Evolutionary conservation across 2,797 vertebrate species (phyloP), one percentile per base, ranked within the genome.

Genomic region (Siniperca scherzeri): DNA sequence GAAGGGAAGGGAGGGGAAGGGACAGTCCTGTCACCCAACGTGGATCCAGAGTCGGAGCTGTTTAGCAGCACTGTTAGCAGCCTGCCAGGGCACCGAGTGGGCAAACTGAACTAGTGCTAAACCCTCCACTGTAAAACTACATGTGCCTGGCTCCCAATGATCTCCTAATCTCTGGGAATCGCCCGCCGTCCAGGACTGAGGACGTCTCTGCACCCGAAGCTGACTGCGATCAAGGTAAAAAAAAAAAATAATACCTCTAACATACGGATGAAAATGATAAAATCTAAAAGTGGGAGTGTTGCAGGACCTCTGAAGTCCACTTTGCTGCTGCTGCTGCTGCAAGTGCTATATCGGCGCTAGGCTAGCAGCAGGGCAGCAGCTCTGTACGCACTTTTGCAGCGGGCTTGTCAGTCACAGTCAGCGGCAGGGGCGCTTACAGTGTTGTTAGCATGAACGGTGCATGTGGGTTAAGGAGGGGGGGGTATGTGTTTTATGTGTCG

Each of bases 91-190:
- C 82, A 83, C 82, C 16, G 82, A 81, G 80, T 77, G 88, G 86
- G 91, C 86, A 87, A 61, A 87, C 74, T 62, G 74, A 89, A 87
- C 83, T 75, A 82, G 75, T 71, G 86, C 86, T 77, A 81, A 88
- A 71, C 74, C 72, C 70, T 77, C 61, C 82, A 14, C 82, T 80
- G 82, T 67, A 74, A 70, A 90, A 87, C 87, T 95, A 93, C 94
- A 94, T 95, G 94, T 94, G 93, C 90, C 88, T 83, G 80, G 84
- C 90, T 90, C 86, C 92, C 89, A 83, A 95, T 96, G 94, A 91
- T 91, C 91, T 89, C 92, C 91, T 94, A 82, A 94, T 92, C 90
- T 85, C 79, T 44, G 85, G 83, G 87, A 88, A 85, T 90, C 90
- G 68, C 87, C 66, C 81, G 79, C 90, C 91, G 90, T 90, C 84